Percentiles rank a stretch among this genome's conserved stretches.
phyloP scores from a whole-genome alignment of 23 tunicate genomes.

The Botrylloides violaceus region DNA sequence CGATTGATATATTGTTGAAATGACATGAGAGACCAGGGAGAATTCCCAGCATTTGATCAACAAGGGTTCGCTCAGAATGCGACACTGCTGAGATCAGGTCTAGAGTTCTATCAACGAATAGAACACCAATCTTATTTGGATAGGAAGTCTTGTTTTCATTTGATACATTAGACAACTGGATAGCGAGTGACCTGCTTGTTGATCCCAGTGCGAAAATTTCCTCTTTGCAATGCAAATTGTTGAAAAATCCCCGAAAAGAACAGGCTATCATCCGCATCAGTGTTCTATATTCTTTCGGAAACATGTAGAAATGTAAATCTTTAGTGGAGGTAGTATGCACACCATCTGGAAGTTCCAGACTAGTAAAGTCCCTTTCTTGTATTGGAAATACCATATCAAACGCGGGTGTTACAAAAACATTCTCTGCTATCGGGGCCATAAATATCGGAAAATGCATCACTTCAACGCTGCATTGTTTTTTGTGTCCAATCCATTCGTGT shows the following conservation, averaged over 20 bases:
- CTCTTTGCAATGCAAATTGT: constrained; percentile 38
- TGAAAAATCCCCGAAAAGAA: constrained; percentile 32
- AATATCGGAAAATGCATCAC: constrained; percentile 46
- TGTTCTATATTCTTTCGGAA: constrained; percentile 32
- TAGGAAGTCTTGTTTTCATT: constrained; percentile 30
- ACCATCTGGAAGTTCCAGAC: constrained; percentile 27
- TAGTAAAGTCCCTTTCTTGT: constrained; percentile 24
- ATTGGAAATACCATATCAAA: constrained; percentile 37
- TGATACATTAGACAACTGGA: constrained; percentile 36
- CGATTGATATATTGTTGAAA: constrained; percentile 43
- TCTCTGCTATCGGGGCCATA: constrained; percentile 21
- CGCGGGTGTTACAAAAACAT: constrained; percentile 32
- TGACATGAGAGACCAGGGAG: constrained; percentile 52
- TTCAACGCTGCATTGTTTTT: constrained; percentile 24
- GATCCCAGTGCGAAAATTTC: constrained; percentile 47
- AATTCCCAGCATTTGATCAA: constrained; percentile 32
- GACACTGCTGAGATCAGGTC: constrained; percentile 13
- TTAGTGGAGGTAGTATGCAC: constrained; percentile 16
- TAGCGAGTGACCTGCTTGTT: constrained; percentile 32
- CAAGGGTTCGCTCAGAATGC: constrained; percentile 31
- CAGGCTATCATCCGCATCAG: constrained; percentile 23
- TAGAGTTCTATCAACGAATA: constrained; percentile 35
- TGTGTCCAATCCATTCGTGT: constrained; percentile 39
- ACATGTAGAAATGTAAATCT: constrained; percentile 53
- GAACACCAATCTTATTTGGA: constrained; percentile 13